Evolutionary conservation across 1,140 invertebrate species (phyloP).

Genomic region (Cataglyphis hispanica): DNA sequence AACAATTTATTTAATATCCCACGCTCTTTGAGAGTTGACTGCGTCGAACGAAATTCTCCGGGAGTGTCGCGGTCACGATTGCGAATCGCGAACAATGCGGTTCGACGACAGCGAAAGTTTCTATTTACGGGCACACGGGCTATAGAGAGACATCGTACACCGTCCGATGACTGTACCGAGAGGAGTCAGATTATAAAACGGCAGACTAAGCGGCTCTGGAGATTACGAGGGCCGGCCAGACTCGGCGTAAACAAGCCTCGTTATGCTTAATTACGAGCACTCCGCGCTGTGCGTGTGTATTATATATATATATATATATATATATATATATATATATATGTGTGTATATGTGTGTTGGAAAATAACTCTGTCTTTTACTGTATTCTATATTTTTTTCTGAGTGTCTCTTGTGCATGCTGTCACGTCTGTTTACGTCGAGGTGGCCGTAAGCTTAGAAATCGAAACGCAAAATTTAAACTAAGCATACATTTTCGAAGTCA

Average conservation of each 20-base stretch:
- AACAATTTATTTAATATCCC: conserved; percentile 13
- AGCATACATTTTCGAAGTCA: not conserved
- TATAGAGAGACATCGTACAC: conserved; percentile 37
- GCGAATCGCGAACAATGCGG: conserved; percentile 47
- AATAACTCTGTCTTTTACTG: not conserved
- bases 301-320: too few species aligned
- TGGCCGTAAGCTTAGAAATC: not conserved
- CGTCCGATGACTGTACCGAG: conserved; percentile 66
- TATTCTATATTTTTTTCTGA: not conserved
- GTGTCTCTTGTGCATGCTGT: not conserved
- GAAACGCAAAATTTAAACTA: not conserved
- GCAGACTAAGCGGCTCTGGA: conserved; percentile 77
- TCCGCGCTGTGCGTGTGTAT: conserved; percentile 15
- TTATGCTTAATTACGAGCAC: conserved; percentile 78
- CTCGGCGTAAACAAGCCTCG: conserved; percentile 78
- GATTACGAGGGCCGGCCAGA: conserved; percentile 75
- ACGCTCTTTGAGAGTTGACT: not conserved
- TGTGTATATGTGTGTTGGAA: too few species aligned
- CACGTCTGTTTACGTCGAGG: conserved; percentile 36
- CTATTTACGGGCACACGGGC: conserved; percentile 45
- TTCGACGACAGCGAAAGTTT: conserved; percentile 54
- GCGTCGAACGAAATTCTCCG: not conserved
- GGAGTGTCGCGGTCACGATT: conserved; percentile 23
- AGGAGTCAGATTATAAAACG: conserved; percentile 77
- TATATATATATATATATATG: too few species aligned